Percentiles rank a stretch among this genome's conserved stretches.
These are phyloP conservation scores for Amiota mariae DNA, from an alignment of 2,888 invertebrate species.

Conservation along the genomic window DNA sequence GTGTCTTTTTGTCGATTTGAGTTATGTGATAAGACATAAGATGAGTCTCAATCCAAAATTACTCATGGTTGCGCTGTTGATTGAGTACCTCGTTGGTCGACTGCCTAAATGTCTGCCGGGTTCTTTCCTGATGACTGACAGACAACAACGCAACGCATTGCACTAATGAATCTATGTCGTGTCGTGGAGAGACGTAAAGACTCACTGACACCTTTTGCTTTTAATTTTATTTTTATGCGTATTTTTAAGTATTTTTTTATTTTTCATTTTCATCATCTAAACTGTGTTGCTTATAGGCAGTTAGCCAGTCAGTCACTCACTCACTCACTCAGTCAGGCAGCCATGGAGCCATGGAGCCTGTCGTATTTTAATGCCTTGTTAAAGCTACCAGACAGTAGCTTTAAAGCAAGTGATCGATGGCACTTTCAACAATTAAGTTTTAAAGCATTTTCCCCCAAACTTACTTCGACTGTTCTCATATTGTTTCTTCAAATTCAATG, in stretches of 20 bases:
- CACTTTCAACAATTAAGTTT: not conserved
- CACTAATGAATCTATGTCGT: slow-evolving; percentile 29
- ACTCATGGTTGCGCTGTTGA: slow-evolving; percentile 44
- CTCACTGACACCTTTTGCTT: not conserved
- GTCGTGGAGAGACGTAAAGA: not conserved
- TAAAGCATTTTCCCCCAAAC: not conserved
- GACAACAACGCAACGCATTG: not conserved
- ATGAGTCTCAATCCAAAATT: slow-evolving; percentile 25
- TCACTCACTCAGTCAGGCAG: not conserved
- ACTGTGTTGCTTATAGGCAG: not conserved
- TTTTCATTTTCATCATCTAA: slow-evolving; percentile 10
- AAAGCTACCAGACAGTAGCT: slow-evolving; percentile 19
- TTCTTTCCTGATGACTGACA: slow-evolving; percentile 17
- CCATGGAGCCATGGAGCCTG: not conserved
- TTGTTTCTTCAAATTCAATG: too few species aligned
- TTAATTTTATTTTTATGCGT: not conserved
- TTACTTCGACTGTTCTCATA: too few species aligned
- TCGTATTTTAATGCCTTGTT: slow-evolving; percentile 23
- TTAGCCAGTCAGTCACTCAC: not conserved
- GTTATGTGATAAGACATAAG: slow-evolving; percentile 55
- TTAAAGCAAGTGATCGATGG: slow-evolving; percentile 10
- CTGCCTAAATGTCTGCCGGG: not conserved
- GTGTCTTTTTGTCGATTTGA: slow-evolving; percentile 52
- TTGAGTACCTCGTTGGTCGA: slow-evolving; percentile 48
- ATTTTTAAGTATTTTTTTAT: not conserved